Evolutionary conservation across 1,140 invertebrate species (phyloP).

Genomic region (Drosophila ficusphila): DNA sequence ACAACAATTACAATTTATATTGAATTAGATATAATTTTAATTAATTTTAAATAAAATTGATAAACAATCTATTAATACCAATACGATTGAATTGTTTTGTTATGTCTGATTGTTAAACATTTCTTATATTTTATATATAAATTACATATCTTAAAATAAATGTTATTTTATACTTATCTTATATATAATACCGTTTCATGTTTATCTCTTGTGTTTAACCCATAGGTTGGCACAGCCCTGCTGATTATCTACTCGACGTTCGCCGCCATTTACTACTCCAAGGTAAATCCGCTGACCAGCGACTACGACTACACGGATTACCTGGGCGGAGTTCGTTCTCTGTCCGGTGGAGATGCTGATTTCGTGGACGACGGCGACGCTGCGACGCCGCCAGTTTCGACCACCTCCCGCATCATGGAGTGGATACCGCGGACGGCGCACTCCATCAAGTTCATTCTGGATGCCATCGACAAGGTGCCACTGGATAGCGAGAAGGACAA

Average conservation of each 20-base stretch:
- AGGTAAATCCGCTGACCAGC: constrained; percentile 90
- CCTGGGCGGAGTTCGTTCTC: constrained; percentile 85
- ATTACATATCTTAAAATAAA: no score
- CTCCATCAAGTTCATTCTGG: constrained; percentile 76
- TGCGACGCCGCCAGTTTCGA: constrained; percentile 3
- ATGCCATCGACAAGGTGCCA: constrained; percentile 82
- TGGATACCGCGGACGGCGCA: constrained; percentile 70
- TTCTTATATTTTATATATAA: no score
- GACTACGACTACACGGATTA: constrained; percentile 91
- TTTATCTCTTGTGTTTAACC: not conserved
- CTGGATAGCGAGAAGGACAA: constrained; percentile 48
- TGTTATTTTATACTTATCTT: no score
- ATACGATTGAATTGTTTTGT: no score
- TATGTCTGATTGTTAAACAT: no score
- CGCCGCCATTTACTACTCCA: constrained; percentile 93
- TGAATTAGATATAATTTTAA: no score
- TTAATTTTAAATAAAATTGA: no score
- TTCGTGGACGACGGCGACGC: constrained; percentile 72
- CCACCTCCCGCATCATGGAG: constrained; percentile 53
- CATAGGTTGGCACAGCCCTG: constrained; percentile 90
- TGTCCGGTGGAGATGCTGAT: constrained; percentile 85
- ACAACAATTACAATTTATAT: no score
- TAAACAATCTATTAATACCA: no score
- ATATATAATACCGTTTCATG: not conserved
- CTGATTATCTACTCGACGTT: constrained; percentile 92